Evolutionary conservation across 2,797 vertebrate genomes (phyloP).

Genomic region (Acipenser ruthenus): DNA sequence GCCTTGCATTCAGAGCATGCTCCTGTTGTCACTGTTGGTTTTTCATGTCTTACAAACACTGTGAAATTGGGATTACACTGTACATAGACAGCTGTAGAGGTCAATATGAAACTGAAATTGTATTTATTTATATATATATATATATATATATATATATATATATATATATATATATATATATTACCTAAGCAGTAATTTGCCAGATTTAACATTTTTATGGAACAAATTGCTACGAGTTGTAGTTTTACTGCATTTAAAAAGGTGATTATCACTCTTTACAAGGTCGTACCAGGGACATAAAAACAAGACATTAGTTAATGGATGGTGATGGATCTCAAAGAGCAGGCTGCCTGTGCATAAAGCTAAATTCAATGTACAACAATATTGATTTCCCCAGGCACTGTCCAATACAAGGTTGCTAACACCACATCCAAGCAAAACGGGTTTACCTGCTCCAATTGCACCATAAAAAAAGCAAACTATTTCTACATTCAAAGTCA

Average conservation of each 20-base stretch:
- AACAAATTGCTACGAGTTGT: conserved; percentile 7
- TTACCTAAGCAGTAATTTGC: not conserved
- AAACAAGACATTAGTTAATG: conserved; percentile 6
- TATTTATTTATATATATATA: too few species aligned
- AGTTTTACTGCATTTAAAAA: conserved; percentile 4
- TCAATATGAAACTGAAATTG: too few species aligned
- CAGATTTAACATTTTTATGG: conserved; percentile 7
- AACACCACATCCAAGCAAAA: not conserved
- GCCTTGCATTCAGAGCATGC: too few species aligned
- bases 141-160: too few species aligned
- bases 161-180: too few species aligned
- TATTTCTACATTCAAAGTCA: too few species aligned
- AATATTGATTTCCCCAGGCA: not conserved
- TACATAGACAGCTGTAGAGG: too few species aligned
- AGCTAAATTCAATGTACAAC: not conserved
- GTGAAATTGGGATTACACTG: too few species aligned
- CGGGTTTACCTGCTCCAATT: not conserved
- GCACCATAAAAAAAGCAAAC: not conserved
- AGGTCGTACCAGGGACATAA: conserved; percentile 6
- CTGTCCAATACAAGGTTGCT: not conserved
- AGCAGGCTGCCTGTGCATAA: not conserved
- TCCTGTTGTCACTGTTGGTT: too few species aligned
- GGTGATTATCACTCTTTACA: not conserved
- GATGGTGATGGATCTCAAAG: conserved; percentile 9
- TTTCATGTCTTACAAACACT: too few species aligned